These are phyloP conservation scores for Sparus aurata DNA, from an alignment of 2,797 vertebrate genomes.

Conservation along the genomic window DNA sequence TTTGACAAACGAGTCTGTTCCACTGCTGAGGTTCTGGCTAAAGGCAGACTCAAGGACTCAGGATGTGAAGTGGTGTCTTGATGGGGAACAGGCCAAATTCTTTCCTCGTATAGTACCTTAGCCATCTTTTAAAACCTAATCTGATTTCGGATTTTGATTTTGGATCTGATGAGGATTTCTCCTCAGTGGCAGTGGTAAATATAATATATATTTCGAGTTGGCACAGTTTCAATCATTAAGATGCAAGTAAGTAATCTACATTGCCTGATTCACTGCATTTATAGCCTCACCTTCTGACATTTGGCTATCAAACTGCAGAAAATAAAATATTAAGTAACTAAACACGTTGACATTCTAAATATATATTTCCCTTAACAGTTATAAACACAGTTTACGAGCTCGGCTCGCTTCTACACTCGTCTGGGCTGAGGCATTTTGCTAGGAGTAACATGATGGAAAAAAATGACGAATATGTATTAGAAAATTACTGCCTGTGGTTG, in stretches of 20 bases:
- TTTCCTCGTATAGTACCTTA: conserved; percentile 24
- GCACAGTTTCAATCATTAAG: background rate
- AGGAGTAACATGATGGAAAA: conserved; percentile 27
- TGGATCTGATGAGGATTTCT: conserved; percentile 8
- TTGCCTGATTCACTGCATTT: conserved; percentile 14
- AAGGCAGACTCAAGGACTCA: conserved; percentile 27
- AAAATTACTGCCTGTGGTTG: conserved; percentile 56
- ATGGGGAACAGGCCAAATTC: conserved; percentile 40
- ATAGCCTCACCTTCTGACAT: conserved; percentile 25
- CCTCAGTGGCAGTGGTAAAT: background rate
- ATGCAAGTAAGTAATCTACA: background rate
- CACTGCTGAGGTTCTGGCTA: conserved; percentile 38
- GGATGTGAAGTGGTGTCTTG: conserved; percentile 40
- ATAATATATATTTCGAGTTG: conserved; percentile 1
- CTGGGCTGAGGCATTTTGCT: conserved; percentile 36
- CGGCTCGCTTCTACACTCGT: conserved; percentile 12
- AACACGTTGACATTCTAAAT: conserved; percentile 34
- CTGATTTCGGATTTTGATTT: background rate
- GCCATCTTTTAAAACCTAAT: conserved; percentile 19
- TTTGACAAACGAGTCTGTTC: conserved; percentile 57
- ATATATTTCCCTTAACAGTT: conserved; percentile 21
- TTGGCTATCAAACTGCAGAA: conserved; percentile 15
- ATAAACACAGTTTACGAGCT: conserved; percentile 45
- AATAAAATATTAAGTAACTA: conserved; percentile 17
- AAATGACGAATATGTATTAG: conserved; percentile 35